A percentile compares a stretch with the other conserved stretches of the same genome.
These are phyloP conservation scores for Ariolimax columbianus DNA, from an alignment of 2,888 invertebrate species.

Conservation along the genomic window DNA sequence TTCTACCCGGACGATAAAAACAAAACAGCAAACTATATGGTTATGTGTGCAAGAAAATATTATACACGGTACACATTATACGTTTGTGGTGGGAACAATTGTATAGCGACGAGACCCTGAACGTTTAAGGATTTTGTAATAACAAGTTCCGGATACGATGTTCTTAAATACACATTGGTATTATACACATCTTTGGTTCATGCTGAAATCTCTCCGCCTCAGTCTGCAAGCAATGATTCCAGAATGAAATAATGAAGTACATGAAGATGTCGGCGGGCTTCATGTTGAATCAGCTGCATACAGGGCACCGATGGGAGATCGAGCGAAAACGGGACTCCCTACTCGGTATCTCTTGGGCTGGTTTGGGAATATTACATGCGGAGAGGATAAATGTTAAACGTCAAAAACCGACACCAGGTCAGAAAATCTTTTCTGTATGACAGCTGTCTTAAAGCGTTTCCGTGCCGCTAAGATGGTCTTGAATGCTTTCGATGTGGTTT, in stretches of 20 bases:
- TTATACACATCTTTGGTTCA: background rate
- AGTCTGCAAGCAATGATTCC: constrained; percentile 20
- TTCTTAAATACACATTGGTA: background rate
- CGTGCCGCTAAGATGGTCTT: constrained; percentile 15
- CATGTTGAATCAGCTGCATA: constrained; percentile 33
- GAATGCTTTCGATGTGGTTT: constrained; percentile 3
- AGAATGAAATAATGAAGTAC: constrained; percentile 33
- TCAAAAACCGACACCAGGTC: constrained; percentile 40
- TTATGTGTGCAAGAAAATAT: too few species aligned
- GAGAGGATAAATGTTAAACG: constrained; percentile 44
- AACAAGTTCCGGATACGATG: background rate
- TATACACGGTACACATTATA: too few species aligned
- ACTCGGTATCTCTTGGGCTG: background rate
- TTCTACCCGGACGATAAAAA: too few species aligned
- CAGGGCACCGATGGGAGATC: background rate
- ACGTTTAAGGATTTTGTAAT: background rate
- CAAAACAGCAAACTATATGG: too few species aligned
- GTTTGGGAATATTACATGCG: constrained; percentile 11
- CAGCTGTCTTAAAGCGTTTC: constrained; percentile 27
- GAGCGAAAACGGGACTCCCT: background rate
- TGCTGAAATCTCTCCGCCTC: background rate
- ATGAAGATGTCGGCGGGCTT: background rate
- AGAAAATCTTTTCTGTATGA: constrained; percentile 1
- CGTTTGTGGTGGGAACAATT: too few species aligned
- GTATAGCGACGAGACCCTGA: too few species aligned